These are phyloP conservation scores for Protosalanx chinensis DNA, from an alignment of 2,797 vertebrate genomes.

Conservation along the genomic window DNA sequence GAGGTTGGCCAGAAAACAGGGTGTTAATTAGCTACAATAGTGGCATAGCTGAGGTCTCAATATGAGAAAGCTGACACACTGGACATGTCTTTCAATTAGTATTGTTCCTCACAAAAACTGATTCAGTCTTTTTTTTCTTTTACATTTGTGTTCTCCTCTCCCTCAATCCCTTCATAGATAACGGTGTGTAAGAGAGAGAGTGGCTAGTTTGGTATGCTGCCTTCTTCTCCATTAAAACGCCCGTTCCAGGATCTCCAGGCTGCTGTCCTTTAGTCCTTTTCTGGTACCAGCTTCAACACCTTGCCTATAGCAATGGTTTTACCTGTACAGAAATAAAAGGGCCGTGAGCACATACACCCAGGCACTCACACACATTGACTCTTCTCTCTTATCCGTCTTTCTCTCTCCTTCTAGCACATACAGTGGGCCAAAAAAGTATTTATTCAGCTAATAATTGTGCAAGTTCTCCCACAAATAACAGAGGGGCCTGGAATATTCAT, in stretches of 20 bases:
- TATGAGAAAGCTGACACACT: constrained; percentile 99
- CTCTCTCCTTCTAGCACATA: neutral
- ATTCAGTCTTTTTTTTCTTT: constrained; percentile 79
- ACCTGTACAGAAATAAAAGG: constrained; percentile 68
- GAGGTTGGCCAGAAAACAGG: constrained; percentile 46
- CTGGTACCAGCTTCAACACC: constrained; percentile 99
- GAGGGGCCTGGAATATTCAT: too few relatives aligned
- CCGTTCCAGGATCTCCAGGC: constrained; percentile 79
- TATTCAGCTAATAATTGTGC: too few relatives aligned
- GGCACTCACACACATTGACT: constrained; percentile 4
- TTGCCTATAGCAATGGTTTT: constrained; percentile 99
- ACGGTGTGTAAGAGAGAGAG: constrained; percentile 75
- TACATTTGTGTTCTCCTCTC: constrained; percentile 60
- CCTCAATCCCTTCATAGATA: constrained; percentile 77
- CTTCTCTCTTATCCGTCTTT: neutral
- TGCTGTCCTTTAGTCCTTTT: constrained; percentile 90
- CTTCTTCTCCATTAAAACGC: constrained; percentile 75
- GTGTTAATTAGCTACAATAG: constrained; percentile 81
- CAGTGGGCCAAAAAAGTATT: too few relatives aligned
- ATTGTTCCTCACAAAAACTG: constrained; percentile 74
- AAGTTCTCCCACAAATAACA: too few relatives aligned
- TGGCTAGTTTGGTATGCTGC: constrained; percentile 84
- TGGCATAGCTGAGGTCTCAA: constrained; percentile 99
- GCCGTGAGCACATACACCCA: neutral
- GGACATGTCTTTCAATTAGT: constrained; percentile 73